Percentiles rank a stretch among this genome's conserved stretches.
Conservation (phyloP, 1,140 invertebrate species). For the Drosophila albomicans region DNA sequence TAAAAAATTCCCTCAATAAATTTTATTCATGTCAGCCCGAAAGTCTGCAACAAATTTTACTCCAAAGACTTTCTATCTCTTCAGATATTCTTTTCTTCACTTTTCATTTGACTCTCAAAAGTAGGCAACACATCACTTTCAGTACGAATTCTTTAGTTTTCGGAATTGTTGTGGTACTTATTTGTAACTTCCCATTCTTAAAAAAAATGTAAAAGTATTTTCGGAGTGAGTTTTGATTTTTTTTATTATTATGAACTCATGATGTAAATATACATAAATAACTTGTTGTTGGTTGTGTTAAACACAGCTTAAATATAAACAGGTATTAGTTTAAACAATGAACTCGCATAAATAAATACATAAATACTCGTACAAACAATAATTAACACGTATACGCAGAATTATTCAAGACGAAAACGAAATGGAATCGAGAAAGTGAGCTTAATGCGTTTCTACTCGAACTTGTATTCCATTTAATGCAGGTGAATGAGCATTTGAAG, state of each 20-base stretch:
- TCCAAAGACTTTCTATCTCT: neutral
- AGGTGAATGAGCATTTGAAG: conserved; percentile 35
- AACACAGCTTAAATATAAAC: conserved; percentile 63
- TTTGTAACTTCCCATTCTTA: neutral
- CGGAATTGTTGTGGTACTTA: neutral
- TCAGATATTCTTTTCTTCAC: neutral
- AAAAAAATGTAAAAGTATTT: neutral
- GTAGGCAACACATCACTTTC: neutral
- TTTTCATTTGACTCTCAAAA: neutral
- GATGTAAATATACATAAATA: conserved; percentile 31
- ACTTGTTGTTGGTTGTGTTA: conserved; percentile 45
- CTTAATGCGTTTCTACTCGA: conserved; percentile 1
- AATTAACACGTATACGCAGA: conserved; percentile 45
- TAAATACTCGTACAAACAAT: conserved; percentile 57
- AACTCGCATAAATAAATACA: conserved; percentile 75
- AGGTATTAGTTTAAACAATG: conserved; percentile 56
- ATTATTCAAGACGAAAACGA: conserved; percentile 48
- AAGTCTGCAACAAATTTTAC: neutral
- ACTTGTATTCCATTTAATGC: conserved; percentile 22
- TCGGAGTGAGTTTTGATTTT: neutral
- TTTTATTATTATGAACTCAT: conserved; percentile 58
- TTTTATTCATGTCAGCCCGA: neutral
- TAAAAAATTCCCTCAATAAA: too few relatives aligned
- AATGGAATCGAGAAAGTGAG: conserved; percentile 34
- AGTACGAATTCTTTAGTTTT: neutral